Evolutionary conservation across 1,140 invertebrate species (phyloP), one percentile per base, ranked within the genome.

Genomic region (Hylyphantes graminicola): DNA sequence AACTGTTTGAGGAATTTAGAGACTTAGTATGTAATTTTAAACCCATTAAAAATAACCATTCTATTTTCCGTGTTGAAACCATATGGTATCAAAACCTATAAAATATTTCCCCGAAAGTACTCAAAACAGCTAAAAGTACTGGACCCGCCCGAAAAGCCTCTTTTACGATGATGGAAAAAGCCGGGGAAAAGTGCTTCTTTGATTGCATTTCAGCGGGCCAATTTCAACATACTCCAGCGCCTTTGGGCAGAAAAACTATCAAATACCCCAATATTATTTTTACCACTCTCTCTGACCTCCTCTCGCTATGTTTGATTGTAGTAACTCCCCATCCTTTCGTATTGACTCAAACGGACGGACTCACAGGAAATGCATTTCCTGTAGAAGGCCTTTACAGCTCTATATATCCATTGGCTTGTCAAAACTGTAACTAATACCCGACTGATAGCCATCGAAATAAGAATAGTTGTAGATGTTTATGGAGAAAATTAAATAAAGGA

Each of bases 191-290:
- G 77, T 70, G 67, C 50, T 75, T 57, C 59, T 73, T 63, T 83
- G 80, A 83, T 83, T 83, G 70, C 80, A 17, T 83, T 83, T 75
- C 80, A 74, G 59, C 50, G 67, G 75, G 70, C 59, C 82, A 76
- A 84, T 84, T 84, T 61, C 82, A 76, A 77, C 74, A 76, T 76
- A 61, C 63, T 75, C 53, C 51, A 63, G 50, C 55, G 70, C 55
- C 65, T 35, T 70, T 19, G 35, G 61, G 74, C 73, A 84, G 73
- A 84, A 84, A 84, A 61, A 77, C 82, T 84, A 76, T 84, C 82
- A 77, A 84, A 76, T 76, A 84, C 77, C 82, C 65, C 73, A 77
- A 76, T 84, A 84, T 84, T 84, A 84, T 84, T 77, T 84, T 84
- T 84, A 57, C 82, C 82, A 84, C 82, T 84, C 82, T 67, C 77